Evolutionary conservation across 2,113 vertebrate species (phyloP), one percentile per base, ranked within the genome.

Genomic region (Pterophyllum scalare): DNA sequence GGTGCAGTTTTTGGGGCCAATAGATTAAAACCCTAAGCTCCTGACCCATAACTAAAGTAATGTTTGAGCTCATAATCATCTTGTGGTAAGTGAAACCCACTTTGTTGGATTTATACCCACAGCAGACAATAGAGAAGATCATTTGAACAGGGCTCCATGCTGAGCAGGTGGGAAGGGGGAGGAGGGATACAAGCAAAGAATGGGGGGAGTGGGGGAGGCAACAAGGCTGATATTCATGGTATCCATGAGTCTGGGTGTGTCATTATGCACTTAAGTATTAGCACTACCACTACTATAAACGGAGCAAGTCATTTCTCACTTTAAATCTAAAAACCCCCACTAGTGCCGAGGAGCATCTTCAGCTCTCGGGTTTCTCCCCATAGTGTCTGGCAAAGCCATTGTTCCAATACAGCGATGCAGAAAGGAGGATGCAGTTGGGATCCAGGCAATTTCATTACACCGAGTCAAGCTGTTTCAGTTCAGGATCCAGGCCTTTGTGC

Each of bases 41-140:
- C 15, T 93, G 92, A 94, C 93, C 94, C 93, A 85, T 91, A 86
- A 91, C 84, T 92, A 91, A 94, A 91, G 84, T 80, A 92, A 91
- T 88, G 81, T 65, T 93, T 92, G 82, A 92, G 87, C 90, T 91
- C 49, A 54, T 95, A 94, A 95, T 95, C 82, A 80, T 90, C 85
- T 86, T 8, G 8, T 52, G 35, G 91, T 90, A 90, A 92, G 87
- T 92, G 94, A 94, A 91, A 93, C 91, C 82, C 24, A 87, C 80
- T 93, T 93, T 87, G 87, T 60, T 75, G 81, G 88, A 88, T 92
- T 90, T 85, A 43, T 67, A 79, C 35, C 17, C 2, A 67, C 57
- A 33, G 57, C 46, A 86, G 77, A 93, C 89, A 92, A 91, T 83
- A 86, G 86, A 59, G 46, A 76, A 74, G 85, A 87, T 90, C 59